Evolutionary conservation across 2,888 invertebrate species (phyloP), one percentile per base, ranked within the genome.

Genomic region (Chesias legatella): DNA sequence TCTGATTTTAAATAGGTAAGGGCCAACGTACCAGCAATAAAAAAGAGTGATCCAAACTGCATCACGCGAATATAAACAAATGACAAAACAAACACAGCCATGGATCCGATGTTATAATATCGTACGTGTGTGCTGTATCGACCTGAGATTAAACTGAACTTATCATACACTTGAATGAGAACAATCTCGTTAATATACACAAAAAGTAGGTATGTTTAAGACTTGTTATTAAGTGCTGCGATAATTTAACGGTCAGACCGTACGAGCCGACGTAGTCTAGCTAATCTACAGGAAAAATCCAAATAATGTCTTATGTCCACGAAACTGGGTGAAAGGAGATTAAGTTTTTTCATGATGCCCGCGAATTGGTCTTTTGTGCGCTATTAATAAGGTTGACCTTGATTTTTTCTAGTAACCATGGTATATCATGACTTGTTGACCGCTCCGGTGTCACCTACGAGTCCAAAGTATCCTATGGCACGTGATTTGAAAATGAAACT

Each of bases 301-400:
- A n/a, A n/a, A n/a, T n/a, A n/a, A n/a, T n/a, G n/a, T n/a, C n/a
- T n/a, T n/a, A 22, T 44, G 51, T 48, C 47, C 46, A 63, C 54
- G 60, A 43, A 46, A 48, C 57, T 61, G 51, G 55, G 72, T 71
- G 74, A 75, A 74, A 80, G 77, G 79, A 67, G 60, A 52, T 58
- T 52, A 49, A 53, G 51, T 59, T 62, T 63, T 53, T 52, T 54
- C 41, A 63, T 58, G 62, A 58, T 60, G 56, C 36, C 42, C 38
- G 45, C 51, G 51, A 45, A 64, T 58, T 58, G 53, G 57, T 63
- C 54, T 64, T 60, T 56, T 53, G 59, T 63, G 56, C 50, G 60
- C 61, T 66, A 67, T 65, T 63, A 71, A 66, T 73, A 69, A 53
- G 45, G 35, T 40, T 68, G 64, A 65, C 79, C 77, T 79, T 78